Base-by-base conservation (phyloP, 2,888 invertebrate species). In the Apoda limacodes region DNA sequence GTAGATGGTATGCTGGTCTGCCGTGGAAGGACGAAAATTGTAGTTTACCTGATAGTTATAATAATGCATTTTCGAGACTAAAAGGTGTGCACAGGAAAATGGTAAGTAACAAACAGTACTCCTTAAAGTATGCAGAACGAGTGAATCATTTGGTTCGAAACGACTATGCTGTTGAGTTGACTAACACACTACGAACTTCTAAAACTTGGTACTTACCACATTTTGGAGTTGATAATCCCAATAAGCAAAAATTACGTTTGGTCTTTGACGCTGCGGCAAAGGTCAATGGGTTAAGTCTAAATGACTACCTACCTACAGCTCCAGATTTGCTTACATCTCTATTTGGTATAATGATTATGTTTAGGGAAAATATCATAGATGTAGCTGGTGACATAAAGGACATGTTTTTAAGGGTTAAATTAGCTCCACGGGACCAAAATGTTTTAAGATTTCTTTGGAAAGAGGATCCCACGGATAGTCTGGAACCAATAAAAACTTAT, bases 261-360 rank as follows among this genome's bases (percentile, higher is more conserved):
- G 45, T 50, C 0, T 42, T 41, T 12, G 43, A 48, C 13, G 45
- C 44, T 2, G 45, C 46, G 3, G 28, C 30, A 0, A 42, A 33
- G 12, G 12, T 23, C 2, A 10, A 36, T 4, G 40, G 40, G 4
- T 12, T 25, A 9, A 41, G 26, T 2, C 12, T 48, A 5, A 51
- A 52, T 26, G 48, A 48, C 26, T 45, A 38, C 21, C 29, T 49
- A 13, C 28, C 47, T 1, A 37, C 26, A 6, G 49, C 46, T 1
- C 48, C 49, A 1, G 49, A 52, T 19, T 22, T 48, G 10, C 29
- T 48, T 2, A 14, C 7, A 5, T 47, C 60, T 4, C 33, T 68
- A 22, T 32, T 52, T 1, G 55, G 56, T 3, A 52, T 65, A 1
- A 25, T 67, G 25, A 45, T 56, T 35, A 48, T 56, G 2, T 68